These are phyloP conservation scores for Pseudomyrmex pallidus DNA, from an alignment of 1,140 invertebrate genomes.

Conservation along the genomic window DNA sequence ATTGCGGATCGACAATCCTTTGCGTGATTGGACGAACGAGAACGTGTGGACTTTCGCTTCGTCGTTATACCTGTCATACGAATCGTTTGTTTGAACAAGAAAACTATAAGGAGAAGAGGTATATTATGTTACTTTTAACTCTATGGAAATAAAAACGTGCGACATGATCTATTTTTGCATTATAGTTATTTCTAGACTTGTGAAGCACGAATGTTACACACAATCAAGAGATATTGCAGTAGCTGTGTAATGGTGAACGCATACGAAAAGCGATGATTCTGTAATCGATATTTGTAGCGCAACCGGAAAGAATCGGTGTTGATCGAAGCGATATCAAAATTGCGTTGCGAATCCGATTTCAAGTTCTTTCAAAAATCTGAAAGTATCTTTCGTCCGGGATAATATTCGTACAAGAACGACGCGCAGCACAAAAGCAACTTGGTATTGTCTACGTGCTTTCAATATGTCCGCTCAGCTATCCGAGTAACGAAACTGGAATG, in stretches of 20 bases:
- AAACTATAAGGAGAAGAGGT: slow-evolving; percentile 3
- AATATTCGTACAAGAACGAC: slow-evolving; percentile 52
- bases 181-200: background rate
- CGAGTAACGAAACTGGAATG: slow-evolving; percentile 60
- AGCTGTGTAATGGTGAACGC: background rate
- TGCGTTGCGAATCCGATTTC: background rate
- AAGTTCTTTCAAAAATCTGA: slow-evolving; percentile 27
- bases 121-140: background rate
- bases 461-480: slow-evolving; percentile 62
- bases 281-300: slow-evolving; percentile 11
- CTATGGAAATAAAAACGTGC: background rate
- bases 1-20: slow-evolving; percentile 67
- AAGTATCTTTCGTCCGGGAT: slow-evolving; percentile 23
- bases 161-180: background rate
- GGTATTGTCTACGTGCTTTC: slow-evolving; percentile 61
- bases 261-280: background rate
- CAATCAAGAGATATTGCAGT: background rate
- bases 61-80: slow-evolving; percentile 67
- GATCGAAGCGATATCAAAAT: background rate
- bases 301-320: background rate
- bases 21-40: slow-evolving; percentile 67
- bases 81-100: background rate
- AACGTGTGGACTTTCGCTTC: slow-evolving; percentile 64
- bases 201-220: background rate
- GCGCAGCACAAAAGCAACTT: slow-evolving; percentile 32